phyloP scores from a whole-genome alignment of 2,888 invertebrate genomes.

The Byasa hedistus region DNA sequence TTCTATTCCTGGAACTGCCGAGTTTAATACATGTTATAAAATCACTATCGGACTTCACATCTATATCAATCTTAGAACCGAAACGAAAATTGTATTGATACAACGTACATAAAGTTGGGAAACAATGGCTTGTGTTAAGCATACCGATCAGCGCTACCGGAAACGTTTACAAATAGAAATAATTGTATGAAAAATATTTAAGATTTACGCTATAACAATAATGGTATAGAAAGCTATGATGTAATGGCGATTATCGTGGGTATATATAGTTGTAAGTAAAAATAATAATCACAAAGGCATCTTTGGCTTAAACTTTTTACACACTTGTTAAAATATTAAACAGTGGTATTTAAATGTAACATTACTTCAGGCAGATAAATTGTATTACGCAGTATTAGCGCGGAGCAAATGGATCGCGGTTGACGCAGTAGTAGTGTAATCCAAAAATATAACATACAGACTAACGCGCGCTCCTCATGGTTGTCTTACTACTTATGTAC shows the following conservation, averaged over 20 bases:
- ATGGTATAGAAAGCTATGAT: constrained; percentile 17
- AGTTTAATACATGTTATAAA: constrained; percentile 37
- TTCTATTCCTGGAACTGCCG: constrained; percentile 66
- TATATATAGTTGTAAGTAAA: too few relatives aligned
- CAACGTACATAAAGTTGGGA: background rate
- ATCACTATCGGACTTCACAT: constrained; percentile 13
- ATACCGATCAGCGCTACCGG: constrained; percentile 14
- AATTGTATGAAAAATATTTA: constrained; percentile 10
- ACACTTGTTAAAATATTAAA: constrained; percentile 4
- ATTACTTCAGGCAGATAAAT: constrained; percentile 27
- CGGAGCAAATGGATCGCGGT: constrained; percentile 40
- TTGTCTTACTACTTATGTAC: background rate
- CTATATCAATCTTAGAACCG: background rate
- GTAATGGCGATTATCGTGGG: background rate
- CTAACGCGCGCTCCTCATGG: constrained; percentile 11
- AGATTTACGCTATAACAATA: background rate
- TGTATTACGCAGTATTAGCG: constrained; percentile 38
- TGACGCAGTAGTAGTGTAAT: constrained; percentile 50
- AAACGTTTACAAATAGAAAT: constrained; percentile 4
- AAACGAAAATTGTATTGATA: background rate
- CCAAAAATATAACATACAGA: constrained; percentile 56
- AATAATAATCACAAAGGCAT: background rate
- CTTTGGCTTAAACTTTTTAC: background rate
- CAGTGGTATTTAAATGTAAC: constrained; percentile 12
- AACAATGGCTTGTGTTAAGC: constrained; percentile 6